Evolutionary conservation across 2,113 vertebrate species (phyloP).

Genomic region (Varanus salvator): DNA sequence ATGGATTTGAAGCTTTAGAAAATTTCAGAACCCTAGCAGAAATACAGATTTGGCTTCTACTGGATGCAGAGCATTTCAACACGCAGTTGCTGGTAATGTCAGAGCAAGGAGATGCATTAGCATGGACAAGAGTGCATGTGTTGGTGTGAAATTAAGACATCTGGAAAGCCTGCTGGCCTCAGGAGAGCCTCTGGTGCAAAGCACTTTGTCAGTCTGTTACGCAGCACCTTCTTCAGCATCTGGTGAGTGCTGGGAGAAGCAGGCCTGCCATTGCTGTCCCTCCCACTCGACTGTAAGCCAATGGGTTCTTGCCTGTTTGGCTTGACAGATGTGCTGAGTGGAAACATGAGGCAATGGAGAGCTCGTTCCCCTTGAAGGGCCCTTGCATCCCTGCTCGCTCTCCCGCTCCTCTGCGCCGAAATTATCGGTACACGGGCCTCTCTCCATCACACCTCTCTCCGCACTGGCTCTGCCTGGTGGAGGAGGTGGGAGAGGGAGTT

Average conservation of each 20-base stretch:
- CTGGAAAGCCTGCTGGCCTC: not conserved
- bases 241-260: not conserved
- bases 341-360: not conserved
- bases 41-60: not conserved
- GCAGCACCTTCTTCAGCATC: not conserved
- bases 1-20: not conserved
- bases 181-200: not conserved
- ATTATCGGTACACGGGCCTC: not conserved
- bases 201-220: not conserved
- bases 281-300: not conserved
- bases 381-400: not conserved
- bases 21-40: not conserved
- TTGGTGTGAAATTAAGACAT: not conserved
- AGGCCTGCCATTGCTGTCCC: not conserved
- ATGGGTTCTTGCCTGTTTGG: not conserved
- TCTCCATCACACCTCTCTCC: rapidly evolving
- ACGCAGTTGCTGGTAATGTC: not conserved
- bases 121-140: not conserved
- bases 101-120: not conserved
- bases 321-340: not conserved
- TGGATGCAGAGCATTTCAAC: not conserved
- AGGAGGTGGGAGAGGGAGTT: not conserved
- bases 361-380: not conserved
- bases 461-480: not conserved
- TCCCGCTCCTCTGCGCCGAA: not conserved